Percentiles rank a stretch among this genome's conserved stretches.
Evolutionary conservation across 2,888 invertebrate species (phyloP).

Genomic region (Trichopria drosophilae): DNA sequence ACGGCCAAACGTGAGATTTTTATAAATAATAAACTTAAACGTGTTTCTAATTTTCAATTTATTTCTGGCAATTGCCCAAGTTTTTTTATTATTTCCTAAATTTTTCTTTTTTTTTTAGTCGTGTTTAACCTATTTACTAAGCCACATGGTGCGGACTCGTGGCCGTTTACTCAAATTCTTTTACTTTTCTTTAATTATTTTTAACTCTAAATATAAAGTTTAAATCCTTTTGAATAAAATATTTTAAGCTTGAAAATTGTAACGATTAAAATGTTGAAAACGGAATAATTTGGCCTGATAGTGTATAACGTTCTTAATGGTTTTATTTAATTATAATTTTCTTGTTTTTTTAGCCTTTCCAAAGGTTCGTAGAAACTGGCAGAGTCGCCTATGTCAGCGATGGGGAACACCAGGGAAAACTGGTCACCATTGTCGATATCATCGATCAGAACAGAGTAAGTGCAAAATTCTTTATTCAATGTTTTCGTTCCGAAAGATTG

Average conservation of each 20-base stretch:
- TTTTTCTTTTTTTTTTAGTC: neutral
- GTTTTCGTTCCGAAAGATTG: neutral
- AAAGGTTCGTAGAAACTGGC: slow-evolving; percentile 94
- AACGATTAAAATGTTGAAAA: neutral
- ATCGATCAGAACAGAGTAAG: slow-evolving; percentile 93
- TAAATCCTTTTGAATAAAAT: too few relatives aligned
- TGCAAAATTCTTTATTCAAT: slow-evolving; percentile 19
- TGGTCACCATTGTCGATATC: slow-evolving; percentile 92
- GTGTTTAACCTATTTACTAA: too few relatives aligned
- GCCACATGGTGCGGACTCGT: too few relatives aligned
- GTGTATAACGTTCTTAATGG: neutral
- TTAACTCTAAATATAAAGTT: too few relatives aligned
- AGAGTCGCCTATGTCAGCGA: slow-evolving; percentile 94
- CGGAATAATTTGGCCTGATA: neutral
- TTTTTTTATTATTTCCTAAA: slow-evolving; percentile 58
- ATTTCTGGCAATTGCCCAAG: slow-evolving; percentile 37
- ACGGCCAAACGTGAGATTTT: neutral
- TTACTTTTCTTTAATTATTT: too few relatives aligned
- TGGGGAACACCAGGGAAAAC: slow-evolving; percentile 87
- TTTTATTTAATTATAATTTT: slow-evolving; percentile 8
- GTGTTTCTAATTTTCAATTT: slow-evolving; percentile 9
- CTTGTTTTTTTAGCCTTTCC: slow-evolving; percentile 71
- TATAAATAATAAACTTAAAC: neutral
- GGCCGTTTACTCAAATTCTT: too few relatives aligned
- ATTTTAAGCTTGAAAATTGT: neutral